Percentiles rank a stretch among this genome's conserved stretches.
Evolutionary conservation across 2,888 invertebrate genomes (phyloP).

Genomic region (Dasypogon diadema): DNA sequence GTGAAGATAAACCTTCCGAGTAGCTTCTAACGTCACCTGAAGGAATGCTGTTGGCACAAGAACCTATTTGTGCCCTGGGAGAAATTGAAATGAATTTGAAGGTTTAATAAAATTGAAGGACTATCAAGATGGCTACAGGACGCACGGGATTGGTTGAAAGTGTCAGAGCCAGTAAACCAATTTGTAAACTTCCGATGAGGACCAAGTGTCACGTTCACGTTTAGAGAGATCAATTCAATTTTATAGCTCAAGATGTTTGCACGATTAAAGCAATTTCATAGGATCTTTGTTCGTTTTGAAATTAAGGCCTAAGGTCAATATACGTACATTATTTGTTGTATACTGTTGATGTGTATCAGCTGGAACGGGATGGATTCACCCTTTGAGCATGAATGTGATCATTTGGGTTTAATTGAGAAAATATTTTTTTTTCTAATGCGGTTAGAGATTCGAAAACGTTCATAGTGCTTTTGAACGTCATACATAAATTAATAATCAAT

Average conservation of each 20-base stretch:
- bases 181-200: slow-evolving; percentile 17
- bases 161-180: slow-evolving; percentile 28
- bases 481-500: too few relatives aligned
- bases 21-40: slow-evolving; percentile 20
- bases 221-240: background rate
- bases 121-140: slow-evolving; percentile 8
- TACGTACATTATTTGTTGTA: too few relatives aligned
- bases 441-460: too few relatives aligned
- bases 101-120: slow-evolving; percentile 46
- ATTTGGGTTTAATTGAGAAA: too few relatives aligned
- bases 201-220: background rate
- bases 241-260: background rate
- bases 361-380: too few relatives aligned
- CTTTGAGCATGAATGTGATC: too few relatives aligned
- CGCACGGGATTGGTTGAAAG: slow-evolving; percentile 6
- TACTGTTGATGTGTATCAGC: too few relatives aligned
- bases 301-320: background rate
- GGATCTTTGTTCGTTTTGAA: background rate
- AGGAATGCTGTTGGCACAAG: slow-evolving; percentile 14
- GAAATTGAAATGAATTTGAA: slow-evolving; percentile 49
- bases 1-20: slow-evolving; percentile 54
- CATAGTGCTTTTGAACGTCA: too few relatives aligned
- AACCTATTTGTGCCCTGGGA: slow-evolving; percentile 31
- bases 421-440: too few relatives aligned
- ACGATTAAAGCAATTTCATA: background rate